Evolutionary conservation across 2,113 vertebrate genomes (phyloP).

Genomic region (Danionella cerebrum): DNA sequence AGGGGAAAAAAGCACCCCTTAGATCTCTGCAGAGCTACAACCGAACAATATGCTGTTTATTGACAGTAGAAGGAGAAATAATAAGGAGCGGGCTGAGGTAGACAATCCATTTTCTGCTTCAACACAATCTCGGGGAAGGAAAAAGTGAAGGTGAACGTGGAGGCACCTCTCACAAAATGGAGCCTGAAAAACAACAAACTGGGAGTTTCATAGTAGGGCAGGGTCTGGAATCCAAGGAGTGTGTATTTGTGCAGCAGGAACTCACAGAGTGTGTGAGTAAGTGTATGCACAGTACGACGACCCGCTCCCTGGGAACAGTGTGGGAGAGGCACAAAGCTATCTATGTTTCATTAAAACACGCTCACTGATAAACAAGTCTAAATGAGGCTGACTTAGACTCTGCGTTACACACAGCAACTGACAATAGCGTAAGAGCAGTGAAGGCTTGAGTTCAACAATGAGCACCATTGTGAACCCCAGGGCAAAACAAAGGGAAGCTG

Average conservation of each 20-base stretch:
- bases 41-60: slow-evolving; percentile 62
- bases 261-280: not conserved
- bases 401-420: slow-evolving; percentile 1
- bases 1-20: not conserved
- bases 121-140: not conserved
- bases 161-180: slow-evolving; percentile 19
- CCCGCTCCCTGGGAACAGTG: not conserved
- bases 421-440: slow-evolving; percentile 16
- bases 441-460: slow-evolving; percentile 47
- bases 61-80: slow-evolving; percentile 40
- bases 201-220: slow-evolving; percentile 42
- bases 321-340: slow-evolving; percentile 17
- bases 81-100: not conserved
- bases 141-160: not conserved
- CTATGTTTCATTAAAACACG: slow-evolving; percentile 5
- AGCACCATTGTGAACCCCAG: slow-evolving; percentile 50
- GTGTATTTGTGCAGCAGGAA: slow-evolving; percentile 49
- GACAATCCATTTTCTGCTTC: not conserved
- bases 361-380: slow-evolving; percentile 37
- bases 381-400: slow-evolving; percentile 44
- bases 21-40: not conserved
- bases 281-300: not conserved
- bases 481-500: slow-evolving; percentile 53
- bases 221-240: slow-evolving; percentile 37
- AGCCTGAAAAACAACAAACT: slow-evolving; percentile 55